These are phyloP conservation scores for Drosophila tani DNA, from an alignment of 1,140 invertebrate genomes.

Conservation along the genomic window DNA sequence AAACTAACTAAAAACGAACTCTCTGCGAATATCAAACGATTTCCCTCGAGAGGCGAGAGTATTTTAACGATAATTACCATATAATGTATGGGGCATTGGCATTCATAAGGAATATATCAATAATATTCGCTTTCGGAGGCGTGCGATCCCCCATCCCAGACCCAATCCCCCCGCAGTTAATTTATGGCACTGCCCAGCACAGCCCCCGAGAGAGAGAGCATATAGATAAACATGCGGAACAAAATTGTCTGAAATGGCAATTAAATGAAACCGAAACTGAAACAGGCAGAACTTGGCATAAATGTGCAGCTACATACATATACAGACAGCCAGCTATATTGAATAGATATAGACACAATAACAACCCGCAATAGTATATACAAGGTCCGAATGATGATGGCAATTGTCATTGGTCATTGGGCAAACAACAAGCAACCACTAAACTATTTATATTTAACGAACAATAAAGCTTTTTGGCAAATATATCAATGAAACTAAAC, in stretches of 20 bases:
- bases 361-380: slow-evolving; percentile 23
- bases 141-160: slow-evolving; percentile 9
- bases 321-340: slow-evolving; percentile 14
- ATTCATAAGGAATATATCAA: slow-evolving; percentile 46
- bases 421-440: slow-evolving; percentile 20
- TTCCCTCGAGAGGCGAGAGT: slow-evolving; percentile 28
- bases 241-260: slow-evolving; percentile 72
- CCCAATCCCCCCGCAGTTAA: slow-evolving; percentile 31
- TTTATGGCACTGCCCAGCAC: slow-evolving; percentile 54
- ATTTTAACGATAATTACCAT: slow-evolving; percentile 55
- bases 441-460: slow-evolving; percentile 53
- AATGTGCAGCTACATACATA: slow-evolving; percentile 60
- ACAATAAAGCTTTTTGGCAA: slow-evolving; percentile 59
- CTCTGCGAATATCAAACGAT: slow-evolving; percentile 19
- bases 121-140: slow-evolving; percentile 58
- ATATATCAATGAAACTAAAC: slow-evolving; percentile 36
- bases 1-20: slow-evolving; percentile 2
- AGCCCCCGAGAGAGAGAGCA: slow-evolving; percentile 8
- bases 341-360: slow-evolving; percentile 35
- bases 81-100: slow-evolving; percentile 49
- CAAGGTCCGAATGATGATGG: slow-evolving; percentile 30
- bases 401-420: slow-evolving; percentile 36
- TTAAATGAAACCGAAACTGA: slow-evolving; percentile 73
- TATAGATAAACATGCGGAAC: slow-evolving; percentile 73
- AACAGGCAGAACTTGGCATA: slow-evolving; percentile 56